Base-by-base conservation (phyloP, 2,797 vertebrate species). In the Hemibagrus guttatus region DNA sequence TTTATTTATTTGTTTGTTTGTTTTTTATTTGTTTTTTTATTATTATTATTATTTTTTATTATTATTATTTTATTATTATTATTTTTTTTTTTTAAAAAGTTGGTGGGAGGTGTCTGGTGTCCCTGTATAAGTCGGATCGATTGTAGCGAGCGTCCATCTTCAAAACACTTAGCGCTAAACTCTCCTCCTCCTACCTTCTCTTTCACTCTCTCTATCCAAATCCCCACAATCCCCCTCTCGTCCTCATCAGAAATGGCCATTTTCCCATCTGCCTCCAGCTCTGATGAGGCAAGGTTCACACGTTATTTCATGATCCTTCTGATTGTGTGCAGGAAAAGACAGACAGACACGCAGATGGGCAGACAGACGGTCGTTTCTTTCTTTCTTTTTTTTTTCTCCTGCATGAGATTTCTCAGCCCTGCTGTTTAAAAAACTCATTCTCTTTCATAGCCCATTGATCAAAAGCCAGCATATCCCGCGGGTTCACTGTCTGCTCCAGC, bases 401-500 rank as follows among this genome's bases (percentile, higher is more conserved):
- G 17, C 26, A 19, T 86, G 82, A 85, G 80, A 90, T 90, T 83
- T 79, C 82, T 64, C 72, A 88, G 74, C 87, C 81, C 6, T 85
- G 86, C 85, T 90, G 84, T 75, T 87, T 91, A 82, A 91, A 86
- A 91, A 89, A 89, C 87, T 91, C 86, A 91, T 91, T 93, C 87
- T 87, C 88, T 92, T 90, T 92, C 85, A 91, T 92, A 91, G 85
- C 85, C 84, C 85, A 64, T 87, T 91, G 88, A 94, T 95, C 89
- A 93, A 91, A 92, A 90, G 79, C 72, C 56, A 81, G 90, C 84
- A 69, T 87, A 75, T 89, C 91, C 19, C 0, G 56, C 14, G 85
- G 86, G 75, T 81, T 87, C 56, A n/a, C 71, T 80, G 84, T 84
- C 85, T 87, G 87, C 89, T 87, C n/a, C 52, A 59, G 64, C 75